phyloP scores from a whole-genome alignment of 1,140 invertebrate species.

The Asobara japonica region DNA sequence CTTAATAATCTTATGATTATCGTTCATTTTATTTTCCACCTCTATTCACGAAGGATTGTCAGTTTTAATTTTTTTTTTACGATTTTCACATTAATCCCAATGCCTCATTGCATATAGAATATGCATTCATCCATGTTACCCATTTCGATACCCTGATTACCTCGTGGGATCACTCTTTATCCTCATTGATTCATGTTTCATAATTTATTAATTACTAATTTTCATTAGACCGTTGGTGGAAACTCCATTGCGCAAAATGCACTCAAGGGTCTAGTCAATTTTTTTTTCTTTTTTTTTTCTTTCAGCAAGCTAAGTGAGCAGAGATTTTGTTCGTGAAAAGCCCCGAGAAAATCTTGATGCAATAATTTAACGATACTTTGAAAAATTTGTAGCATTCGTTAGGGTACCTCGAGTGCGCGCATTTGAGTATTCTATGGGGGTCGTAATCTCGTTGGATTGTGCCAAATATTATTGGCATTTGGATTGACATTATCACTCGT shows the following conservation, averaged over 20 bases:
- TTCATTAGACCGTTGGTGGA: slow-evolving; percentile 19
- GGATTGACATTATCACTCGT: slow-evolving; percentile 41
- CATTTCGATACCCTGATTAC: slow-evolving; percentile 14
- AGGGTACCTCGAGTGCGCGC: slow-evolving; percentile 62
- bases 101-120: background rate
- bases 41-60: slow-evolving; percentile 12
- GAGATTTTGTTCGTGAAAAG: background rate
- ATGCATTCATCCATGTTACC: background rate
- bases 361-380: background rate
- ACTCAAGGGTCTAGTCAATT: background rate
- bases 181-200: slow-evolving; percentile 13
- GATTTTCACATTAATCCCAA: background rate
- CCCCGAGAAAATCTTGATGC: background rate
- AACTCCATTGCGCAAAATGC: slow-evolving; percentile 5
- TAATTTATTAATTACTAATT: slow-evolving; percentile 6
- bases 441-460: slow-evolving; percentile 62
- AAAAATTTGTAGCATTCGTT: slow-evolving; percentile 56
- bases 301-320: slow-evolving; percentile 16
- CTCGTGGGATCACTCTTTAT: slow-evolving; percentile 10
- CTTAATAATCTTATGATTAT: slow-evolving; percentile 3
- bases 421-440: slow-evolving; percentile 62
- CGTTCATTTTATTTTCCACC: background rate
- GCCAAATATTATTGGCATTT: slow-evolving; percentile 43
- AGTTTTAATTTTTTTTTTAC: background rate
- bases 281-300: too few relatives aligned